A percentile compares a stretch with the other conserved stretches of the same genome.
phyloP scores from a whole-genome alignment of 2,888 invertebrate species.

The Congeria kusceri region DNA sequence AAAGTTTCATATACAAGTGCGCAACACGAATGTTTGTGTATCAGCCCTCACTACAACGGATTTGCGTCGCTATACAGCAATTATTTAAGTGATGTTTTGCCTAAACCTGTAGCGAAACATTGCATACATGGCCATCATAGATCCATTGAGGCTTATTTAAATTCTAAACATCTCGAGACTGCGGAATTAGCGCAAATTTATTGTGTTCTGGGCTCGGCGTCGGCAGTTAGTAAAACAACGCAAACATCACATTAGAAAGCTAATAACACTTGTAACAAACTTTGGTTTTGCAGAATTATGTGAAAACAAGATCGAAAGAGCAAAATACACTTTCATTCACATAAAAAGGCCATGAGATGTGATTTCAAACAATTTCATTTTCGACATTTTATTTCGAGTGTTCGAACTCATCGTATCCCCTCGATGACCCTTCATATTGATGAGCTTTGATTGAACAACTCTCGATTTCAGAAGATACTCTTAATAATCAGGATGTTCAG shows the following conservation, averaged over 20 bases:
- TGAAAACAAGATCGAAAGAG: slow-evolving; percentile 1
- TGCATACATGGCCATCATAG: slow-evolving; percentile 57
- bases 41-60: background rate
- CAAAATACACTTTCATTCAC: background rate
- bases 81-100: slow-evolving; percentile 62
- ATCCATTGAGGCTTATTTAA: slow-evolving; percentile 53
- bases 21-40: background rate
- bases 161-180: slow-evolving; percentile 59
- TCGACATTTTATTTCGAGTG: too few species aligned
- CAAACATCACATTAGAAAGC: slow-evolving; percentile 49
- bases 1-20: too few species aligned
- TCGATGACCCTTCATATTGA: too few species aligned
- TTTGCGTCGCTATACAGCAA: slow-evolving; percentile 18
- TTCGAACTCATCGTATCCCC: too few species aligned
- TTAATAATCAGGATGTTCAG: too few species aligned
- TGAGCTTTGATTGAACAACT: too few species aligned
- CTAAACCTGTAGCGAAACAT: slow-evolving; percentile 52
- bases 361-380: too few species aligned
- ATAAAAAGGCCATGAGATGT: too few species aligned
- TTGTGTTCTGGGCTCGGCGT: slow-evolving; percentile 35
- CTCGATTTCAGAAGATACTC: too few species aligned
- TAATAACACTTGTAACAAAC: slow-evolving; percentile 29
- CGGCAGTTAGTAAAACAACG: slow-evolving; percentile 23
- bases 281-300: slow-evolving; percentile 2
- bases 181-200: slow-evolving; percentile 57